phyloP scores from a whole-genome alignment of 2,888 invertebrate species.

The Barypeithes pellucidus region DNA sequence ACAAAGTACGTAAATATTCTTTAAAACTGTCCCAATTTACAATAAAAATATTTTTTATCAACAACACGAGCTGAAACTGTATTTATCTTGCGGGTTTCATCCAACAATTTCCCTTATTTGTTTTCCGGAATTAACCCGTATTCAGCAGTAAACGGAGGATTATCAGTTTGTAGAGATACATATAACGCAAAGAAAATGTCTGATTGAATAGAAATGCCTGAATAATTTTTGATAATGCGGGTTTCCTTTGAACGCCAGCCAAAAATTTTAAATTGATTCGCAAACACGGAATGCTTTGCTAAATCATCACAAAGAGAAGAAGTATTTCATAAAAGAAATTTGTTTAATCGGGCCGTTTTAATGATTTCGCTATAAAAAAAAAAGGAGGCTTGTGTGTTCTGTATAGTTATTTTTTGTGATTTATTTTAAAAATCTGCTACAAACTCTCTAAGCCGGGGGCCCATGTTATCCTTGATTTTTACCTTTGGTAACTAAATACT shows the following conservation, averaged over 20 bases:
- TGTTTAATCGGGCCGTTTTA: background rate
- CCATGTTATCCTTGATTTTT: too few species aligned
- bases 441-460: too few species aligned
- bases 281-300: conserved; percentile 11
- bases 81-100: background rate
- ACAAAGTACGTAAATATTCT: too few species aligned
- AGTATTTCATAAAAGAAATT: background rate
- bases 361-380: too few species aligned
- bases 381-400: too few species aligned
- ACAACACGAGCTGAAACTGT: background rate
- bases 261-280: conserved; percentile 48
- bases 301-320: conserved; percentile 12
- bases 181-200: conserved; percentile 38
- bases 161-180: conserved; percentile 44
- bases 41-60: too few species aligned
- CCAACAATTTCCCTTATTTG: conserved; percentile 24
- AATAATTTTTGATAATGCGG: conserved; percentile 53
- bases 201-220: conserved; percentile 51
- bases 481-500: too few species aligned
- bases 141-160: conserved; percentile 45
- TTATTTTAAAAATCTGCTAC: too few species aligned
- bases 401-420: too few species aligned
- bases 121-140: conserved; percentile 44
- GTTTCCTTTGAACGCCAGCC: conserved; percentile 45
- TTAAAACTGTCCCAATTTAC: too few species aligned